These are phyloP conservation scores for Stenurella melanura DNA, from an alignment of 2,888 invertebrate genomes.

Conservation along the genomic window DNA sequence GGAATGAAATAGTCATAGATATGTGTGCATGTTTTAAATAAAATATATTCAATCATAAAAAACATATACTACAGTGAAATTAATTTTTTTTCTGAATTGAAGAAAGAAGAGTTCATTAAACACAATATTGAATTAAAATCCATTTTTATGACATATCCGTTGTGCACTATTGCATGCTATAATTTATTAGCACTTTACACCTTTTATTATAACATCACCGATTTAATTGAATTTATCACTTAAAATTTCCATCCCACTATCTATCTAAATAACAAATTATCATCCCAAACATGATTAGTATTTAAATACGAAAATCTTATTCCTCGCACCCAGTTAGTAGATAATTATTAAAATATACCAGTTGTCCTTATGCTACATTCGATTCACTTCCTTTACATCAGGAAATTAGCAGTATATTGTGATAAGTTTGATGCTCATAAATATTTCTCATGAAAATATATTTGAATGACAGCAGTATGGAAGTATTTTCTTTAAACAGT, in stretches of 20 bases:
- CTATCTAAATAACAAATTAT: conserved; percentile 22
- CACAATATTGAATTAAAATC: no score
- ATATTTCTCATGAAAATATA: no score
- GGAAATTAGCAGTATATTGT: no score
- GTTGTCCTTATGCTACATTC: neutral
- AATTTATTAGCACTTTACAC: neutral
- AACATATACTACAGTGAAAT: no score
- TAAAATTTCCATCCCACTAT: neutral
- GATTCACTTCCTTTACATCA: no score
- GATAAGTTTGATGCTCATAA: no score
- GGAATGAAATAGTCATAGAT: neutral
- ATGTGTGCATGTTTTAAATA: neutral
- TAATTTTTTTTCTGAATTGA: no score
- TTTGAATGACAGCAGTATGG: no score
- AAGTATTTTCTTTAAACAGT: no score
- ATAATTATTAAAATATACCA: neutral
- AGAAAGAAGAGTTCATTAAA: no score
- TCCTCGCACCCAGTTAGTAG: neutral
- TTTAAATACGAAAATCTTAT: neutral
- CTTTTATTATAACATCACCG: neutral
- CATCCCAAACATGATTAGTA: conserved; percentile 27
- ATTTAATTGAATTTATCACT: neutral
- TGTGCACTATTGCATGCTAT: neutral
- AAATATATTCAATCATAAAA: neutral
- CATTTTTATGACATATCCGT: no score